Conservation (phyloP, 2,113 vertebrate genomes). For the Castor canadensis region DNA sequence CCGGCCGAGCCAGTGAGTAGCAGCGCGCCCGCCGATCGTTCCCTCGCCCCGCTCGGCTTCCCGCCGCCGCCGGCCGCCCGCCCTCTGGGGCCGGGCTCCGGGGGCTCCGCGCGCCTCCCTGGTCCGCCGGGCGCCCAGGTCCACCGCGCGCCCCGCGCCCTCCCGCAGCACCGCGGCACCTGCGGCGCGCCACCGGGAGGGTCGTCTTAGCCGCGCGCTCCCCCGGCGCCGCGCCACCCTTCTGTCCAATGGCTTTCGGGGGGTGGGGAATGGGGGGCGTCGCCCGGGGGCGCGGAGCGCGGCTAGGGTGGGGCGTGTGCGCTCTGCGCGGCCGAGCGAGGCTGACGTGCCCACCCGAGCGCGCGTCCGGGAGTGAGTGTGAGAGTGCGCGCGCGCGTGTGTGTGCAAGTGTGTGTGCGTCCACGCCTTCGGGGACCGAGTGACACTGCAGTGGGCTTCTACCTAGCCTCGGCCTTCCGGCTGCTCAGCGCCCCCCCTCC, state of each 20-base stretch:
- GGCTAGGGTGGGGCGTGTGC: constrained; percentile 71
- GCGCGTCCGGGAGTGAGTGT: constrained; percentile 48
- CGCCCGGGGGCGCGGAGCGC: constrained; percentile 30
- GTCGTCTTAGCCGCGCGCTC: constrained; percentile 56
- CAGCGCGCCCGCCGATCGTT: constrained; percentile 24
- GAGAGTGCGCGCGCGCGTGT: not conserved
- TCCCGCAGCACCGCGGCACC: constrained; percentile 28
- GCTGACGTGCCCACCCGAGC: constrained; percentile 50
- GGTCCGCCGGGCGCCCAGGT: not conserved
- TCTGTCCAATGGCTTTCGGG: constrained; percentile 73
- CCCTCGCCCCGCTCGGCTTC: not conserved
- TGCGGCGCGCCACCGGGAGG: constrained; percentile 72
- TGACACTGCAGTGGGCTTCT: constrained; percentile 80
- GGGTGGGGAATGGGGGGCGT: constrained; percentile 69
- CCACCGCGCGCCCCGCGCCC: not conserved
- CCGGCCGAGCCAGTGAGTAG: constrained; percentile 82
- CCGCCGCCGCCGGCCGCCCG: not conserved
- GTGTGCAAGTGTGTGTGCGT: not conserved
- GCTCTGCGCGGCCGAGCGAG: not conserved
- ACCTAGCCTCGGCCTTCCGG: constrained; percentile 49
- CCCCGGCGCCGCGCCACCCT: constrained; percentile 70
- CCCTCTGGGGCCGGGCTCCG: not conserved
- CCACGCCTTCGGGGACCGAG: constrained; percentile 70
- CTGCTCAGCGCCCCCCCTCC: constrained; percentile 56
- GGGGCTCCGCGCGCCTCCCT: not conserved